Conservation (phyloP, 2,888 invertebrate species). For the Synanthedon myopaeformis region DNA sequence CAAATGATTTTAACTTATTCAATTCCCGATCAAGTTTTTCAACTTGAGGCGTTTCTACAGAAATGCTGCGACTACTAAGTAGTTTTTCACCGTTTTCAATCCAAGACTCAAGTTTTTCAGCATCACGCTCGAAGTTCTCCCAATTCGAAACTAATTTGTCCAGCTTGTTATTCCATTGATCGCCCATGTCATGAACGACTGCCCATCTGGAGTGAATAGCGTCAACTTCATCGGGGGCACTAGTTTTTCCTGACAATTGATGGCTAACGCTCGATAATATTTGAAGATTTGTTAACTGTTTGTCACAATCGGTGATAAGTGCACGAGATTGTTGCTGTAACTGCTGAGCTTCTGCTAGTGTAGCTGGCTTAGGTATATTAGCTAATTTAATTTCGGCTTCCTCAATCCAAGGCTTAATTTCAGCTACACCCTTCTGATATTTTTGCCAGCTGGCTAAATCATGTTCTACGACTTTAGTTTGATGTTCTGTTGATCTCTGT, state of each 20-base stretch:
- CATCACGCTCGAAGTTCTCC: slow-evolving; percentile 84
- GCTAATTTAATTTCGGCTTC: slow-evolving; percentile 86
- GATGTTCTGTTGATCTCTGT: slow-evolving; percentile 80
- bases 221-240: slow-evolving; percentile 86
- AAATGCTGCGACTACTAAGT: slow-evolving; percentile 68
- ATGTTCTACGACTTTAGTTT: slow-evolving; percentile 79
- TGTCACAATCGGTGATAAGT: slow-evolving; percentile 83
- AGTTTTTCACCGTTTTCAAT: slow-evolving; percentile 75
- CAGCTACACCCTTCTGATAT: slow-evolving; percentile 82
- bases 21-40: slow-evolving; percentile 83
- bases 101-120: slow-evolving; percentile 84
- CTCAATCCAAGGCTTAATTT: slow-evolving; percentile 90
- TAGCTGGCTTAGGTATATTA: slow-evolving; percentile 79
- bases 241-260: slow-evolving; percentile 79
- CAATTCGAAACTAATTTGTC: slow-evolving; percentile 84
- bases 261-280: slow-evolving; percentile 80
- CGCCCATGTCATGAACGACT: slow-evolving; percentile 83
- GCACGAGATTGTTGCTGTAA: slow-evolving; percentile 78
- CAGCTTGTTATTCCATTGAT: slow-evolving; percentile 81
- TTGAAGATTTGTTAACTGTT: slow-evolving; percentile 80
- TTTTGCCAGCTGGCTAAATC: slow-evolving; percentile 88
- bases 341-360: slow-evolving; percentile 84
- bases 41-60: slow-evolving; percentile 77
- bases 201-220: slow-evolving; percentile 86
- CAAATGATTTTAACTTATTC: slow-evolving; percentile 81